These are phyloP conservation scores for Pandemis heparana DNA, from an alignment of 2,888 invertebrate genomes.

Conservation along the genomic window DNA sequence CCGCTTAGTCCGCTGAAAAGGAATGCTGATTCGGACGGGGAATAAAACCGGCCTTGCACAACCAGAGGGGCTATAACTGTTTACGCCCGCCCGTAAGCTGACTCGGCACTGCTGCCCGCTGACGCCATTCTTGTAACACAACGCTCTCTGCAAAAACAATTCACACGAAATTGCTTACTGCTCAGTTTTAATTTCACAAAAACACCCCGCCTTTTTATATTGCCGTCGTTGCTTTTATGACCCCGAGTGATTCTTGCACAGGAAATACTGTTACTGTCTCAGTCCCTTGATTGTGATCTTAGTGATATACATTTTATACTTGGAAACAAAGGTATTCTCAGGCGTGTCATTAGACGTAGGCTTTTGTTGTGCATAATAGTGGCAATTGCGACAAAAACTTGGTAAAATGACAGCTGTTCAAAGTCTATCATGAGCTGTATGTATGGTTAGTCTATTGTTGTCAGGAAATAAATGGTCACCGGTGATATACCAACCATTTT, in stretches of 20 bases:
- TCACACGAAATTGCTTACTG: slow-evolving; percentile 50
- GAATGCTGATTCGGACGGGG: slow-evolving; percentile 63
- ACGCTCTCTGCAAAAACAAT: slow-evolving; percentile 52
- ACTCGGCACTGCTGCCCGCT: slow-evolving; percentile 57
- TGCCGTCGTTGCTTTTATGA: slow-evolving; percentile 7
- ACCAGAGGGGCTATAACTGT: slow-evolving; percentile 45
- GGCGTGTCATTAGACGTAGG: slow-evolving; percentile 58
- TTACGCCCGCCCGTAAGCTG: slow-evolving; percentile 55
- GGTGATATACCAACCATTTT: slow-evolving; percentile 27
- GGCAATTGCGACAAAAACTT: slow-evolving; percentile 51
- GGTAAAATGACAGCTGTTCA: slow-evolving; percentile 49
- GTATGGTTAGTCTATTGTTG: slow-evolving; percentile 28
- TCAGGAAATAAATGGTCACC: slow-evolving; percentile 27
- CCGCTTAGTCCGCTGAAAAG: slow-evolving; percentile 63
- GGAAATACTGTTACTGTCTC: slow-evolving; percentile 22
- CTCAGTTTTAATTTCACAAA: slow-evolving; percentile 46
- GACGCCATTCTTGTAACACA: slow-evolving; percentile 51
- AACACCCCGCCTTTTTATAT: slow-evolving; percentile 42
- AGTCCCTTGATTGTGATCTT: slow-evolving; percentile 29
- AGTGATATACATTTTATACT: slow-evolving; percentile 27
- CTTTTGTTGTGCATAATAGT: slow-evolving; percentile 57
- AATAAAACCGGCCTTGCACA: slow-evolving; percentile 48
- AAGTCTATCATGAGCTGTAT: slow-evolving; percentile 40
- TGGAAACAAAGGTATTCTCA: slow-evolving; percentile 58
- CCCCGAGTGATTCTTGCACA: slow-evolving; percentile 22